Conservation (phyloP, 2,888 invertebrate species). For the Stictocephala bisonia region DNA sequence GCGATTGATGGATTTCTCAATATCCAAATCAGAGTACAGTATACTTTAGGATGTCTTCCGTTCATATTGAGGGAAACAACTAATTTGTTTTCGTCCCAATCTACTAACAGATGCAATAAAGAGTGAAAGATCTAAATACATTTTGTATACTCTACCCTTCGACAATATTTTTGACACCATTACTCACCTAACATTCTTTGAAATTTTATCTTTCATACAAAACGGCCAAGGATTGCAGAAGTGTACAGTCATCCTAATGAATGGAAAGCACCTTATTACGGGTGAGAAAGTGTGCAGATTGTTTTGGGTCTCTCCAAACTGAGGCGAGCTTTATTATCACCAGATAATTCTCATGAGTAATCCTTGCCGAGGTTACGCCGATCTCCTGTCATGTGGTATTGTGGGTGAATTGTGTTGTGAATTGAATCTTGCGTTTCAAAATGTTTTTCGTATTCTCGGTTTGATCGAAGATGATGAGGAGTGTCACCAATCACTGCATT, state of each 20-base stretch:
- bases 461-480: conserved; percentile 36
- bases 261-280: conserved; percentile 15
- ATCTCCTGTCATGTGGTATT: conserved; percentile 25
- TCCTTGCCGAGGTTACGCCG: conserved; percentile 34
- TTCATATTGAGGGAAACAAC: conserved; percentile 41
- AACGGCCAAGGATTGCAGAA: background rate
- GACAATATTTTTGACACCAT: conserved; percentile 10
- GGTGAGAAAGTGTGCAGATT: conserved; percentile 22
- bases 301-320: conserved; percentile 36
- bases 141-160: conserved; percentile 39
- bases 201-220: conserved; percentile 19
- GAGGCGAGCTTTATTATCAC: conserved; percentile 32
- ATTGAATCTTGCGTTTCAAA: conserved; percentile 39
- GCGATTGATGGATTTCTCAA: conserved; percentile 28
- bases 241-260: background rate
- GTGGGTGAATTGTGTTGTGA: conserved; percentile 1
- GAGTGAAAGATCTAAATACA: background rate
- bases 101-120: background rate
- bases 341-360: conserved; percentile 1
- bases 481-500: conserved; percentile 14
- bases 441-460: conserved; percentile 36
- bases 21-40: conserved; percentile 36
- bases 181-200: conserved; percentile 32
- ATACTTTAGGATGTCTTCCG: conserved; percentile 39
- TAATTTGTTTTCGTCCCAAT: conserved; percentile 22